Evolutionary conservation across 1,140 invertebrate species (phyloP).

Genomic region (Meloidogyne hapla): DNA sequence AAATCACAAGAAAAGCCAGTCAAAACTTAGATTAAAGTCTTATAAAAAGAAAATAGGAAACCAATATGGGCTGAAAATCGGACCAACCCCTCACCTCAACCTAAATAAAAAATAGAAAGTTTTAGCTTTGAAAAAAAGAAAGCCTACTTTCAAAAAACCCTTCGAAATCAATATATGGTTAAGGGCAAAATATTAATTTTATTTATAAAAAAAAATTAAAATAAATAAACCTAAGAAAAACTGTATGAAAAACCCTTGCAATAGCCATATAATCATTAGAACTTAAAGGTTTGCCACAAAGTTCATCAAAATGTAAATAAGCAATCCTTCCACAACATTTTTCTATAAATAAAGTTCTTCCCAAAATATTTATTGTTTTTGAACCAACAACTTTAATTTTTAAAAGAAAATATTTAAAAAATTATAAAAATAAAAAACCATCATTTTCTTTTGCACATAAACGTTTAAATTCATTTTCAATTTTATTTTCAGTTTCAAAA

Average conservation of each 20-base stretch:
- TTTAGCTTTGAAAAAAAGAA: no score
- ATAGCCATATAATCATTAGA: slow-evolving; percentile 86
- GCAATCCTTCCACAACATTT: slow-evolving; percentile 88
- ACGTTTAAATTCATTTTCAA: slow-evolving; percentile 84
- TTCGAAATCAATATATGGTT: no score
- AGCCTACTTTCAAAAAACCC: no score
- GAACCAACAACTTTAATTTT: slow-evolving; percentile 72
- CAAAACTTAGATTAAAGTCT: no score
- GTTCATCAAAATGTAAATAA: slow-evolving; percentile 82
- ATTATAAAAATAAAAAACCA: slow-evolving; percentile 60
- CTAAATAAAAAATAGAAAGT: no score
- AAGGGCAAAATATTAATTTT: no score
- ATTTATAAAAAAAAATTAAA: no score
- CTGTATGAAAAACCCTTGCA: slow-evolving; percentile 86
- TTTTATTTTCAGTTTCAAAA: slow-evolving; percentile 69
- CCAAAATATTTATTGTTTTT: slow-evolving; percentile 79
- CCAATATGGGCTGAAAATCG: no score
- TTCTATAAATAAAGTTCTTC: slow-evolving; percentile 81
- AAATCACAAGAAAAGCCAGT: no score
- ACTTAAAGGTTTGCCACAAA: slow-evolving; percentile 72
- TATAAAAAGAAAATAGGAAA: no score
- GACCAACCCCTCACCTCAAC: no score
- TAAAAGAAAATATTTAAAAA: slow-evolving; percentile 29
- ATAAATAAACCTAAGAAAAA: slow-evolving; percentile 81
- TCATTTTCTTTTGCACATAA: slow-evolving; percentile 86